Base-by-base conservation (phyloP, 2,113 vertebrate genomes). In the Bucco capensis region DNA sequence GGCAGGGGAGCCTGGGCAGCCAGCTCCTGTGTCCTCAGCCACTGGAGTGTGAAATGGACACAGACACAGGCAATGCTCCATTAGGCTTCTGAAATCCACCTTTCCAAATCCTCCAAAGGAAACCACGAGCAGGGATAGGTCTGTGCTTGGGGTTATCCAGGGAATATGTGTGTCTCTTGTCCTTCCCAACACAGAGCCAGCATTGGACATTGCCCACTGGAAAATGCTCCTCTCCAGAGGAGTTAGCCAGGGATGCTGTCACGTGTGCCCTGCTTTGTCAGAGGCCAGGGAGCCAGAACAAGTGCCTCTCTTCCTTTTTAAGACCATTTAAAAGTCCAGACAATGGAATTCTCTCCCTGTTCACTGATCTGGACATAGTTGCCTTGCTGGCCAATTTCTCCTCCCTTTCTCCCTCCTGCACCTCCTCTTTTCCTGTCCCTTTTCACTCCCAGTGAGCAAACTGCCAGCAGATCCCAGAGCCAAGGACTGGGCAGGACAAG, bases 11-110 rank as follows among this genome's bases (percentile, higher is more conserved):
- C 37, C 70, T 5, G 54, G 71, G 95, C 84, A 89, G 92, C 42
- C 93, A 37, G 1, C 25, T 30, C 23, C 95, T 90, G 81, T 95
- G 88, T 92, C 73, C 96, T 79, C 93, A 90, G 71, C 92, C 53
- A 96, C 78, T 14, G 21, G 49, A 94, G 90, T 84, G 92, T 88
- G 33, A 96, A 95, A 96, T 86, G 92, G 23, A 92, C 94, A 94
- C 88, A 17, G 88, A 90, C 94, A 24, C 61, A 46, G 46, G 72
- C 74, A 90, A 95, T 57, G 89, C 95, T 88, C 94, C 93, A 86
- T 94, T 92, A 94, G 90, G 90, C 88, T 92, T 75, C 81, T 90
- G 94, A 96, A 94, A 93, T 88, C 89, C 89, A 89, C 92, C 93
- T 95, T 94, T 92, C 38, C 89, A 72, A 79, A 84, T 6, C 16